Base-by-base conservation (phyloP, 2,113 vertebrate species). In the Nycticorax nycticorax region DNA sequence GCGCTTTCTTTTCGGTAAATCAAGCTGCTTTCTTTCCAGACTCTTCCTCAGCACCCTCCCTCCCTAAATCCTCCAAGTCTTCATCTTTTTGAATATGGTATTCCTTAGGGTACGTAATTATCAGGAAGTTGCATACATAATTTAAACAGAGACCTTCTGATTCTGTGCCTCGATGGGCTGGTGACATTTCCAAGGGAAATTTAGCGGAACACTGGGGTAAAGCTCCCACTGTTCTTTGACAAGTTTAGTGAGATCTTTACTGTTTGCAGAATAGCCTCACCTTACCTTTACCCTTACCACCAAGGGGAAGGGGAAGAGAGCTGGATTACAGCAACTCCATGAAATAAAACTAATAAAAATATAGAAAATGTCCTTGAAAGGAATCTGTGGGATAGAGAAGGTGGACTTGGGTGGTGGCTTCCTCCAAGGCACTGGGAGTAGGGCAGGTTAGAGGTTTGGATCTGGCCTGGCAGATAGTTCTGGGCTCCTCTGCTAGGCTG, bases 101-200 rank as follows among this genome's bases (percentile, higher is more conserved):
- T 79, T 92, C 88, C 75, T 84, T 45, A 71, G 83, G 80, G 85
- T 28, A 24, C 37, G 9, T 83, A 93, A 91, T 97, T 85, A 78
- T 43, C 11, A 6, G 83, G 81, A 80, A 83, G 53, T 48, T 59
- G 77, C 77, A 77, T 93, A 19, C 83, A 71, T 95, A 77, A 89
- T 94, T 96, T 71, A 83, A 96, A 26, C 18, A 8, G 71, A 89
- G 53, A 35, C 81, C 45, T 95, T 63, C 83, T 90, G 82, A 18
- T 48, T 66, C 48, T 21, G 37, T 43, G 62, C 76, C 83, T 95
- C 11, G 5, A 76, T 69, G 85, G 79, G 78, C 64, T 86, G 39
- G 83, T 83, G 97, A 68, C 79, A 83, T 92, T 96, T 96, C 92
- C 93, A 55, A 53, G 28, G 69, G 89, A 85, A 91, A 63, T 47